Percentiles rank a stretch among this genome's conserved stretches.
phyloP scores from a whole-genome alignment of 2,797 vertebrate species.

The Siniperca undulata region DNA sequence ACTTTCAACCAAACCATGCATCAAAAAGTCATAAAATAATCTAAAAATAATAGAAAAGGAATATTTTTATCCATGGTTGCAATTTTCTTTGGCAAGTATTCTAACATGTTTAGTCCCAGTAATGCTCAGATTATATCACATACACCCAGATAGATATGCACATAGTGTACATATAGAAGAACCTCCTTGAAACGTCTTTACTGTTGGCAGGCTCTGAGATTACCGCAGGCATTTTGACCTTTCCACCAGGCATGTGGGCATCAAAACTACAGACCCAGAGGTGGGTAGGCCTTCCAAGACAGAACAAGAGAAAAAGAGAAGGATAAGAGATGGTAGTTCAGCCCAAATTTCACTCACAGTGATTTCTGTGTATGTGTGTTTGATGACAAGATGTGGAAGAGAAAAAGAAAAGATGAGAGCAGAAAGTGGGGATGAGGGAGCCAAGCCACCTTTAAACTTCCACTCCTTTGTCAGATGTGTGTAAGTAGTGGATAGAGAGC shows the following conservation, averaged over 20 bases:
- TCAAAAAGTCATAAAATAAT: background rate
- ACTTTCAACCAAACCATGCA: slow-evolving; percentile 3
- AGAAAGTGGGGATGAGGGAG: slow-evolving; percentile 40
- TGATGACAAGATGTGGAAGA: slow-evolving; percentile 21
- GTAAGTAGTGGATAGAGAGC: slow-evolving; percentile 46
- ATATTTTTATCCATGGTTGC: slow-evolving; percentile 13
- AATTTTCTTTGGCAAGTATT: slow-evolving; percentile 22
- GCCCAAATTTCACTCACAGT: slow-evolving; percentile 30
- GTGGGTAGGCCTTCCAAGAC: slow-evolving; percentile 64
- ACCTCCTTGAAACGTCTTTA: slow-evolving; percentile 59
- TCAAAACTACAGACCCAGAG: slow-evolving; percentile 48
- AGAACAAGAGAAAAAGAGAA: slow-evolving; percentile 40
- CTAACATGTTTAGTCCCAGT: slow-evolving; percentile 4
- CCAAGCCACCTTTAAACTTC: slow-evolving; percentile 57
- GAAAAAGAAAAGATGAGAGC: slow-evolving; percentile 37
- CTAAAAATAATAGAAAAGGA: background rate
- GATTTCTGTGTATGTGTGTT: background rate
- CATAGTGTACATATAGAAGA: slow-evolving; percentile 21
- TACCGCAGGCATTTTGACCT: slow-evolving; percentile 70
- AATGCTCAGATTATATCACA: slow-evolving; percentile 17
- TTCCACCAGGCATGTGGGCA: slow-evolving; percentile 65
- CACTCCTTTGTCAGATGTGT: slow-evolving; percentile 54
- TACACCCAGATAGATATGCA: slow-evolving; percentile 11
- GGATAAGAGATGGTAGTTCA: background rate
- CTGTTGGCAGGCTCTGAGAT: slow-evolving; percentile 60